Evolutionary conservation across 1,140 invertebrate species (phyloP), one percentile per base, ranked within the genome.

Genomic region (Bombus consobrinus): DNA sequence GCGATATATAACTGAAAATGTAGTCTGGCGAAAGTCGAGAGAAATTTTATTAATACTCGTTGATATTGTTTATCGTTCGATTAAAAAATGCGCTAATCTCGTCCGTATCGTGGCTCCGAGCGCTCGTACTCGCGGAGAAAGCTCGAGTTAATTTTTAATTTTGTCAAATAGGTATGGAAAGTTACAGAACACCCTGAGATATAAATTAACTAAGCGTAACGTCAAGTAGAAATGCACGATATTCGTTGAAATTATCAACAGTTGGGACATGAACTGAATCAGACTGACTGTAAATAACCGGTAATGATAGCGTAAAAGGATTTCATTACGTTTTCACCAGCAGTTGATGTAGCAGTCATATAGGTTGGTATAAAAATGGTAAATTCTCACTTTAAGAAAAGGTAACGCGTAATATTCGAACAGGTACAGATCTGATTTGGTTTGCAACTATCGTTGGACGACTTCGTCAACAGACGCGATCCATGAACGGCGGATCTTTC

Each of bases 21-120:
- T 62, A 18, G 15, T 25, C 15, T 18, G 32, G 83, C 41, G 83
- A 85, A 81, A 85, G 83, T 53, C 5, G 5, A n/a, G 69, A 73
- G 83, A 73, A 73, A 85, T 81, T 80, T 85, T 41, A 85, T 73
- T 81, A 73, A 73, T 53, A 68, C 18, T 22, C 9, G 15, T 18
- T 25, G 39, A 73, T 72, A 79, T 34, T 57, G 41, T 32, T 32
- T 18, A 5, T 85, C 28, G 47, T 32, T 22, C 22, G 37, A 53
- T 85, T 85, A 80, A 85, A 53, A 85, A 1, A 3, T 15, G 1
- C 25, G 25, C 9, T 41, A 37, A 69, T 62, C 39, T 28, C 18
- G n/a, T 1, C 8, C 39, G n/a, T 28, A 64, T 22, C 13, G 18
- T 39, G 47, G 18, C 18, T 18, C 47, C 39, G 28, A n/a, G 39